phyloP scores from a whole-genome alignment of 2,113 vertebrate genomes.

The Corythaixoides concolor region DNA sequence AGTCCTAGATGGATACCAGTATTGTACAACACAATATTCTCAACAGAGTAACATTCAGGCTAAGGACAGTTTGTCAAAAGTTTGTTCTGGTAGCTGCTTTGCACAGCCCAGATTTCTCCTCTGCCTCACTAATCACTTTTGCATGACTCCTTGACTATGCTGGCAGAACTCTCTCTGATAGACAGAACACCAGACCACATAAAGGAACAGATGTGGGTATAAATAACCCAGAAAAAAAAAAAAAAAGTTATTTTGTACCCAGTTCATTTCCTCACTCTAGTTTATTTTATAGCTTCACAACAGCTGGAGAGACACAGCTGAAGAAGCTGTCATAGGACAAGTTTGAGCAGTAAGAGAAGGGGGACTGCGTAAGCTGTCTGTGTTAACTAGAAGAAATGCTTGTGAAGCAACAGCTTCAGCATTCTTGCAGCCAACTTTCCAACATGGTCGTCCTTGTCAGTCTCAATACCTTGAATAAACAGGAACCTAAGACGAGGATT shows the following conservation, averaged over 20 bases:
- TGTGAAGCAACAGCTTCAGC: background rate
- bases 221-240: background rate
- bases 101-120: background rate
- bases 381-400: background rate
- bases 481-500: background rate
- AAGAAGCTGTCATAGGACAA: background rate
- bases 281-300: constrained; percentile 12
- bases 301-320: background rate
- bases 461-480: constrained; percentile 30
- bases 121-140: background rate
- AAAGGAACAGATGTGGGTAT: background rate
- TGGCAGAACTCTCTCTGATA: background rate
- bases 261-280: background rate
- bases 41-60: background rate
- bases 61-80: background rate
- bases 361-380: background rate
- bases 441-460: background rate
- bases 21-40: background rate
- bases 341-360: background rate
- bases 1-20: background rate
- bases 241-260: background rate
- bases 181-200: background rate
- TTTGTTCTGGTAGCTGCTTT: background rate
- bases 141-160: background rate
- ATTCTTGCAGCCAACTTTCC: constrained; percentile 8